Percentiles rank a stretch among this genome's conserved stretches.
phyloP scores from a whole-genome alignment of 2,797 vertebrate genomes.

The Microtus agrestis region DNA sequence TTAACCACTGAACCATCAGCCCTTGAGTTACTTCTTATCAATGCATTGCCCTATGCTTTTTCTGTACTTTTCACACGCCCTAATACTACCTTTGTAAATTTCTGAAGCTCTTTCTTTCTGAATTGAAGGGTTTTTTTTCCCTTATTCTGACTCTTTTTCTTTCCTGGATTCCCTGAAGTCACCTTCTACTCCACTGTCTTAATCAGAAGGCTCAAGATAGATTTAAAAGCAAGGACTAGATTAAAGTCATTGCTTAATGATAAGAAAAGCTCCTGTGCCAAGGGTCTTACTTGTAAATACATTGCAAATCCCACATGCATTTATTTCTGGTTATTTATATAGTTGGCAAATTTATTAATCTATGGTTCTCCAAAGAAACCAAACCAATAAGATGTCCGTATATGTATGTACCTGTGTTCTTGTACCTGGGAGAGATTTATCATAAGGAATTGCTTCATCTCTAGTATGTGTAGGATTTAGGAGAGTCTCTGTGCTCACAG shows the following conservation, averaged over 20 bases:
- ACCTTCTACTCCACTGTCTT: neutral
- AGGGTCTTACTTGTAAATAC: neutral
- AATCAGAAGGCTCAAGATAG: neutral
- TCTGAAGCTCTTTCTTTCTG: neutral
- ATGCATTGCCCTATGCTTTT: neutral
- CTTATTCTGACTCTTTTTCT: neutral
- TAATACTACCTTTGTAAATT: neutral
- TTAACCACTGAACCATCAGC: neutral
- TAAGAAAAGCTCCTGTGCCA: neutral
- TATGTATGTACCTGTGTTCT: neutral
- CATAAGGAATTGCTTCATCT: neutral
- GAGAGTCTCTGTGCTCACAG: neutral
- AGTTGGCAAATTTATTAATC: neutral
- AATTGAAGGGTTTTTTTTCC: neutral
- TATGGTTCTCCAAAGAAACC: neutral
- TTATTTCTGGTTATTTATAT: neutral
- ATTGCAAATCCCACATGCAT: neutral
- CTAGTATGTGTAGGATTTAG: neutral
- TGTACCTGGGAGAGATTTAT: neutral
- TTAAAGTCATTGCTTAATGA: neutral
- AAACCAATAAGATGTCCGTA: too few relatives aligned
- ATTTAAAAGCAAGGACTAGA: neutral
- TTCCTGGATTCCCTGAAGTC: too few relatives aligned
- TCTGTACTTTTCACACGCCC: neutral
- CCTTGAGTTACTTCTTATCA: neutral